Conservation (phyloP, 2,888 invertebrate genomes). For the Norana najaformis region DNA sequence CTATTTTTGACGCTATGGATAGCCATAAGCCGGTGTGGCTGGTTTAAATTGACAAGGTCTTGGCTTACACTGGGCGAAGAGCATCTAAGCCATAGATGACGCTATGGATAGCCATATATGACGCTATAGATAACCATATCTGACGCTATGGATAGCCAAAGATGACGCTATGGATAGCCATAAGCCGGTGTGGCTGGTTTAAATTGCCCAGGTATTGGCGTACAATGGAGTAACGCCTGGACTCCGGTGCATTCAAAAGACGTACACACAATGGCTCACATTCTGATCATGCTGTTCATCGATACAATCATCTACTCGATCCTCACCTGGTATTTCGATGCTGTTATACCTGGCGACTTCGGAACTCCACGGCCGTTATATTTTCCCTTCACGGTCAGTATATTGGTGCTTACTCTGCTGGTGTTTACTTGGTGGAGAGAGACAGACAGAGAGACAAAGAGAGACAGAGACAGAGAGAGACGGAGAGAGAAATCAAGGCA, state of each 20-base stretch:
- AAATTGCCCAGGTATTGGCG: constrained; percentile 38
- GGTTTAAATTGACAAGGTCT: constrained; percentile 34
- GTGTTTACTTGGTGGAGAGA: background rate
- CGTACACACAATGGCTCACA: constrained; percentile 49
- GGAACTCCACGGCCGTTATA: constrained; percentile 32
- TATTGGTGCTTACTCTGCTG: constrained; percentile 25
- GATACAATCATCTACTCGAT: constrained; percentile 38
- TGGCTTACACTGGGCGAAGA: constrained; percentile 43
- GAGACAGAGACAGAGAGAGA: too few species aligned
- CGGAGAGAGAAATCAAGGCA: too few species aligned
- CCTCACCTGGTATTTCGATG: constrained; percentile 42
- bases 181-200: background rate
- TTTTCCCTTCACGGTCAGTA: constrained; percentile 31
- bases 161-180: too few species aligned
- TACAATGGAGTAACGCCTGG: constrained; percentile 47
- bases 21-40: background rate
- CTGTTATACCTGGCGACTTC: constrained; percentile 36
- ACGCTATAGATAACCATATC: too few species aligned
- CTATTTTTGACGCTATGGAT: too few species aligned
- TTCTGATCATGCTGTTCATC: constrained; percentile 46
- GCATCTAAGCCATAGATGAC: too few species aligned
- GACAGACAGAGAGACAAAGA: too few species aligned
- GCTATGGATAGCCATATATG: too few species aligned
- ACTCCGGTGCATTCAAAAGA: constrained; percentile 54
- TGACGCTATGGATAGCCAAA: too few species aligned